These are phyloP conservation scores for Lophochroa leadbeateri DNA, from an alignment of 2,113 vertebrate species.

Conservation along the genomic window DNA sequence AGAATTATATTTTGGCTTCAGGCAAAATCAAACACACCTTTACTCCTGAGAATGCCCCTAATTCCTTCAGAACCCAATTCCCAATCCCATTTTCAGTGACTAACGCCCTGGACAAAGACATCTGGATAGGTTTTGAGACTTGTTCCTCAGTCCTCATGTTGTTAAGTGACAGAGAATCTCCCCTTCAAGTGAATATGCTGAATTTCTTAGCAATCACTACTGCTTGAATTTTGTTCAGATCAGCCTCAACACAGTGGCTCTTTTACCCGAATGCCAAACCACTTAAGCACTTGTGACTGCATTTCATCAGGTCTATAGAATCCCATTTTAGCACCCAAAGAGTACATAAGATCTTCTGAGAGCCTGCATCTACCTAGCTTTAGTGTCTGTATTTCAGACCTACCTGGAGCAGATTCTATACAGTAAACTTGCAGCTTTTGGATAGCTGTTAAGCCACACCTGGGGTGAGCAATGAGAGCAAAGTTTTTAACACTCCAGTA, in stretches of 20 bases:
- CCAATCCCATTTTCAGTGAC: neutral
- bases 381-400: constrained; percentile 9
- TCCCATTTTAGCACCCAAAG: neutral
- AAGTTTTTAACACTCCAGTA: constrained; percentile 36
- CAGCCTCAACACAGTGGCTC: neutral
- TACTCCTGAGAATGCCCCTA: neutral
- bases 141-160: neutral
- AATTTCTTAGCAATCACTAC: neutral
- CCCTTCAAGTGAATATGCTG: neutral
- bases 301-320: neutral
- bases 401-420: constrained; percentile 63
- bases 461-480: constrained; percentile 35
- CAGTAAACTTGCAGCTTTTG: constrained; percentile 49
- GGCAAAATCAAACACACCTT: neutral
- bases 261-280: neutral
- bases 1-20: neutral
- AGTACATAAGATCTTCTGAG: neutral
- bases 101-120: neutral
- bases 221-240: neutral
- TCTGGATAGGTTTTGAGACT: neutral
- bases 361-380: constrained; percentile 30
- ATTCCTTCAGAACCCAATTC: neutral
- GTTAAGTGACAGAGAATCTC: neutral
- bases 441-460: constrained; percentile 36
- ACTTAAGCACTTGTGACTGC: neutral